Base-by-base conservation (phyloP, 1,140 invertebrate species). In the Parapsyche elsis region DNA sequence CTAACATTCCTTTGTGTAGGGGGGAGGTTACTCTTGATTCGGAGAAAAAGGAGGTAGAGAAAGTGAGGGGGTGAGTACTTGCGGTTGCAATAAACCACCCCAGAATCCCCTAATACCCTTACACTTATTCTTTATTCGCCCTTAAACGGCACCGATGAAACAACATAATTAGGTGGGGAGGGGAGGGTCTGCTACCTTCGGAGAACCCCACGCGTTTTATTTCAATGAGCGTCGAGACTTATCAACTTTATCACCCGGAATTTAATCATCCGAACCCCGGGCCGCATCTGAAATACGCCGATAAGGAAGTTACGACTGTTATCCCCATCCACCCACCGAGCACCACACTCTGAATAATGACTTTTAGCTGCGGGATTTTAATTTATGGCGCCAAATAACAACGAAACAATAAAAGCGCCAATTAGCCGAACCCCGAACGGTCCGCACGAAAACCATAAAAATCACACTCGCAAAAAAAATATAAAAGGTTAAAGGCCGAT, bases 101-200 rank as follows among this genome's bases (percentile, higher is more conserved):
- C 26, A 5, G 24, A n/a, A 24, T 7, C 57, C 79, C 77, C 64
- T 81, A 79, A 81, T 80, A 76, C 76, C 30, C 61, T 76, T 75
- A 80, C 75, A 80, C 81, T 83, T 81, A 80, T 75, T 83, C 81
- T 83, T 83, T 80, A 83, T 80, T 83, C 78, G 76, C 79, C 67
- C 71, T 79, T 81, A 82, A 80, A 80, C 71, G 79, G 77, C 61
- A 57, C 67, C 74, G 64, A 80, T 82, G 81, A 82, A 82, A 82
- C 81, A 82, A 82, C 81, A 80, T 81, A 83, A 83, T 83, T 83
- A 83, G 76, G 26, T 16, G 79, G 75, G 57, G 74, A 44, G 38
- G n/a, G n/a, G 45, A 67, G 19, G 24, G 10, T 21, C 64, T 21
- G 21, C 64, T 30, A 9, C 19, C 64, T 67, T 24, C 26, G 19